phyloP scores from a whole-genome alignment of 1,140 invertebrate species.

The Trachymyrmex septentrionalis region DNA sequence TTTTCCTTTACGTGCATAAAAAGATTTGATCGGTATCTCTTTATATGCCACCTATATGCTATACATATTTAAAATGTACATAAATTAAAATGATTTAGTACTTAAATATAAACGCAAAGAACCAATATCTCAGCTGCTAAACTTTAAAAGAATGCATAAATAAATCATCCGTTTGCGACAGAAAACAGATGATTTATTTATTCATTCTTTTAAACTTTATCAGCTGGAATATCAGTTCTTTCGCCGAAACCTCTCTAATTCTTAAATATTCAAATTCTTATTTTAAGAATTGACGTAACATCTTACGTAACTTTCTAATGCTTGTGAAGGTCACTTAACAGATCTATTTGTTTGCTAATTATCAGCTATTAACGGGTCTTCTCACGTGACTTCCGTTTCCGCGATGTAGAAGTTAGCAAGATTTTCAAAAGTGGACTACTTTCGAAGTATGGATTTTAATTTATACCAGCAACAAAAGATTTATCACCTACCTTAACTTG shows the following conservation, averaged over 20 bases:
- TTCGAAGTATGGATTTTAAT: not conserved
- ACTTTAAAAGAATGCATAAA: not conserved
- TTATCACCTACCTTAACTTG: conserved; percentile 89
- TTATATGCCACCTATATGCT: no score
- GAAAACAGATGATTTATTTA: not conserved
- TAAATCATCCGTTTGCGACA: not conserved
- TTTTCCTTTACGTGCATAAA: not conserved
- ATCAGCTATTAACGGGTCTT: conserved; percentile 5
- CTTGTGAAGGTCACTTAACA: not conserved
- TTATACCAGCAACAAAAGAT: not conserved
- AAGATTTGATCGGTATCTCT: not conserved
- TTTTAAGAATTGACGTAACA: not conserved
- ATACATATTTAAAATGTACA: not conserved
- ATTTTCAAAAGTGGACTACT: conserved; percentile 12
- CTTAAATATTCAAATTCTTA: not conserved
- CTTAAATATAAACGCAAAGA: not conserved
- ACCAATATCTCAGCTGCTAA: not conserved
- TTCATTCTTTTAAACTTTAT: not conserved
- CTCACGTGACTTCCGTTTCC: not conserved
- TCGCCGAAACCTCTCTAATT: not conserved
- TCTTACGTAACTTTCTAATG: not conserved
- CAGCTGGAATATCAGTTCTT: not conserved
- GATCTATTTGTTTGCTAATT: conserved; percentile 17
- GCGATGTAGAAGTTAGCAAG: not conserved
- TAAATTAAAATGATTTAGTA: conserved; percentile 10